Percentiles rank a stretch among this genome's conserved stretches.
Evolutionary conservation across 1,140 invertebrate species (phyloP).

Genomic region (Apolygus lucorum): DNA sequence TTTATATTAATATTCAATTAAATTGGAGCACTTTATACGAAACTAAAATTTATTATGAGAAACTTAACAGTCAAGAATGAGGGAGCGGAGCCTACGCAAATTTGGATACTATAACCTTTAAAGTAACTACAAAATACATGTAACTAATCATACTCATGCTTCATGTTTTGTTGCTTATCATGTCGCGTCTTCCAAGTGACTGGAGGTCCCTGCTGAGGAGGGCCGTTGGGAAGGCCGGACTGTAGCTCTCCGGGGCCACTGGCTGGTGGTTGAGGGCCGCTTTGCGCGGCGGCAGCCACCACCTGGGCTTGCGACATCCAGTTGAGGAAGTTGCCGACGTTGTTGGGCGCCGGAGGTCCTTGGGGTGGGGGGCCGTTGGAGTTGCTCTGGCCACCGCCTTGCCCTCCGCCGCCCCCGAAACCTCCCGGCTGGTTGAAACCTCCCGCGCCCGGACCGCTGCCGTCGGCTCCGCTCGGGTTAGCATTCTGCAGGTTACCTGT

Average conservation of each 20-base stretch:
- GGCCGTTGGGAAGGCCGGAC: slow-evolving; percentile 16
- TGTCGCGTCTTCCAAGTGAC: background rate
- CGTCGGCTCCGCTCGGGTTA: slow-evolving; percentile 24
- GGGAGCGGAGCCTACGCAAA: background rate
- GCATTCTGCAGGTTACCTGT: slow-evolving; percentile 28
- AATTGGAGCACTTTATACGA: background rate
- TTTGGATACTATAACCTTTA: background rate
- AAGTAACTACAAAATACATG: slow-evolving; percentile 16
- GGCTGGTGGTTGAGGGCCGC: slow-evolving; percentile 5
- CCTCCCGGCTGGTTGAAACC: background rate
- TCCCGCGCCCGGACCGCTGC: background rate
- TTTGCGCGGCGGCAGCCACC: slow-evolving; percentile 37
- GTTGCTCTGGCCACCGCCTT: slow-evolving; percentile 22
- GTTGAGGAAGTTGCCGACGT: slow-evolving; percentile 46
- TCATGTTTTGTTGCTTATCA: slow-evolving; percentile 6
- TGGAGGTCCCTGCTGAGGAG: slow-evolving; percentile 9
- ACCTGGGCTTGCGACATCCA: slow-evolving; percentile 45
- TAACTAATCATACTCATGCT: slow-evolving; percentile 19
- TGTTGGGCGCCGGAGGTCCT: slow-evolving; percentile 45
- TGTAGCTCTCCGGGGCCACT: background rate
- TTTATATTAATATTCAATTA: background rate
- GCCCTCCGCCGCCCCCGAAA: background rate
- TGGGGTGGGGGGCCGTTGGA: slow-evolving; percentile 24
- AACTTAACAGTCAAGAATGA: background rate
- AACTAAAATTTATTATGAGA: background rate